phyloP scores from a whole-genome alignment of 2,113 vertebrate species.

The Microcebus griseorufus region DNA sequence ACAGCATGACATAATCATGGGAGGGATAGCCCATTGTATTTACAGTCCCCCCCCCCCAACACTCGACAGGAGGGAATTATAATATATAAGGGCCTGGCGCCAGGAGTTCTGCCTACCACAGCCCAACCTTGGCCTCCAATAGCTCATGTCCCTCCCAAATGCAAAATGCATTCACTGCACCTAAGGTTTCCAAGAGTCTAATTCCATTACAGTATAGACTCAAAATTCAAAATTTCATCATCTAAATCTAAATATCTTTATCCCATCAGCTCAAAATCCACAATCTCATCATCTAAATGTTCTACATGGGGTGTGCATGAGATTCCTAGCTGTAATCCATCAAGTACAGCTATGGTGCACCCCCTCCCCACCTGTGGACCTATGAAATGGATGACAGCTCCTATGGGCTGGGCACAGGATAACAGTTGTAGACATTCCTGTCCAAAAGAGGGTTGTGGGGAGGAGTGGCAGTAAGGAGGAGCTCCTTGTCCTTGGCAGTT shows the following conservation, averaged over 20 bases:
- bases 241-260: not conserved
- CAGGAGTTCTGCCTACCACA: not conserved
- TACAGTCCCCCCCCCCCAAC: not conserved
- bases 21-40: not conserved
- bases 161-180: not conserved
- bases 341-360: not conserved
- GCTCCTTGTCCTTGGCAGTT: not conserved
- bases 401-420: no score
- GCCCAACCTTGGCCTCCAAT: not conserved
- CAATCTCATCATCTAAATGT: not conserved
- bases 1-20: not conserved
- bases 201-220: not conserved
- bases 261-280: not conserved
- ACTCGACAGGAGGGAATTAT: not conserved
- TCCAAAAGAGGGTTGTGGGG: not conserved
- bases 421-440: not conserved
- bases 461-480: not conserved
- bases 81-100: not conserved
- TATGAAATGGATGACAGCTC: not conserved
- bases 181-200: not conserved
- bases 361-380: not conserved
- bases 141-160: not conserved
- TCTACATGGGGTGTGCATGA: not conserved
- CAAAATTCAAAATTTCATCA: not conserved
- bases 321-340: no score